Base-by-base conservation (phyloP, 2,797 vertebrate species). In the Lophius americanus region DNA sequence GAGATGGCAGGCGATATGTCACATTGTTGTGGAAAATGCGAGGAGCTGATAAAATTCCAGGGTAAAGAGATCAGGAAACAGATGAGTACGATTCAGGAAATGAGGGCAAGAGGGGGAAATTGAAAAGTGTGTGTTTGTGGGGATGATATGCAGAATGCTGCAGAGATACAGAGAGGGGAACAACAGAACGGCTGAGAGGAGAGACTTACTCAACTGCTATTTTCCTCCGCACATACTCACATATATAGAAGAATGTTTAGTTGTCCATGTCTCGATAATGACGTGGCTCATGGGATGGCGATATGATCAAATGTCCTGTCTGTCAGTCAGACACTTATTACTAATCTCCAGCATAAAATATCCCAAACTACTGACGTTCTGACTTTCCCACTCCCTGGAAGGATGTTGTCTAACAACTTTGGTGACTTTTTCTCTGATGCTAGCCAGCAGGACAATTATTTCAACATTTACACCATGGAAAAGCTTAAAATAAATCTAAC, bases 21-120 rank as follows among this genome's bases (percentile, higher is more conserved):
- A 54, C 59, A 39, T 44, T 60, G 56, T 52, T 69, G 77, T 78
- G 76, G 80, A 84, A 79, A 77, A 41, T 75, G 71, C 60, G 68
- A 51, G 59, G 58, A 80, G 66, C 2, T 64, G 80, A 86, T 68
- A 79, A 85, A 85, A 80, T 62, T 70, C 60, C 53, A 68, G 46
- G 68, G 70, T 35, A 67, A 75, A 39, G 54, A 68, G 60, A 82
- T 71, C 75, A 83, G 85, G 85, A 85, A 86, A 89, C 85, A 87
- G 83, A 79, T 7, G 48, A 82, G 74, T 50, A 62, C 58, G 64
- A 79, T 58, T 83, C 85, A 87, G 87, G 81, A 87, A 88, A 76
- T 37, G 42, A 85, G 55, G 70, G 73, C 57, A 72, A 64, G 64
- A 57, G 60, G 74, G 83, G 73, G 63, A 75, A 78, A 81, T 62